Evolutionary conservation across 2,888 invertebrate species (phyloP), one percentile per base, ranked within the genome.

Genomic region (Eumacrocentrus americanus): DNA sequence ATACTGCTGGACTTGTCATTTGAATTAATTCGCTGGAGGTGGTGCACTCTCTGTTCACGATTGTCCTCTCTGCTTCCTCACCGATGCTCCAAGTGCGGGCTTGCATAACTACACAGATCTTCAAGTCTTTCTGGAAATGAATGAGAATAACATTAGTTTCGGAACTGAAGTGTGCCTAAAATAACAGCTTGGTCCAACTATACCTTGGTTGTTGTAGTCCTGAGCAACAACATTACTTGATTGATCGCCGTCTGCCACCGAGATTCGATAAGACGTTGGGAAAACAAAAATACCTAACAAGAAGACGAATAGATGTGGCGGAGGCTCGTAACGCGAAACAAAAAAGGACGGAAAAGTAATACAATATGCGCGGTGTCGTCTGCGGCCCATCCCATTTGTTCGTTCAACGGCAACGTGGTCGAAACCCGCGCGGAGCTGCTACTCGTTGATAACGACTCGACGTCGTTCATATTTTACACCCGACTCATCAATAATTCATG

Each of bases 401-500:
- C 59, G 16, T 60, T 35, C 25, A 23, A n/a, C 23, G 12, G 44
- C 44, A 44, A 54, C 54, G 44, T 54, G 29, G 44, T 29, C 34
- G 29, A 34, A 54, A 29, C 44, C 12, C 18, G 37, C n/a, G 44
- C 42, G 54, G 29, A 34, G 34, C 67, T 67, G 67, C 64, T 64
- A 64, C 64, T 67, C 76, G 78, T 79, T 79, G 79, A 79, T 79
- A 79, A 79, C 79, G 77, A 77, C 78, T 77, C 73, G 68, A 67
- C 75, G 66, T 67, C 67, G 75, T 78, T 79, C 77, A 79, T 79
- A 79, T 79, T 79, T 79, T 79, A 78, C 77, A 73, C 75, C 72
- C 64, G 67, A 70, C 79, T 79, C 79, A 79, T 79, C 79, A 79
- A 79, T 79, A 78, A 79, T 79, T 79, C 79, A 79, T 79, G 72